Evolutionary conservation across 2,113 vertebrate genomes (phyloP).

Genomic region (Penelope pileata): DNA sequence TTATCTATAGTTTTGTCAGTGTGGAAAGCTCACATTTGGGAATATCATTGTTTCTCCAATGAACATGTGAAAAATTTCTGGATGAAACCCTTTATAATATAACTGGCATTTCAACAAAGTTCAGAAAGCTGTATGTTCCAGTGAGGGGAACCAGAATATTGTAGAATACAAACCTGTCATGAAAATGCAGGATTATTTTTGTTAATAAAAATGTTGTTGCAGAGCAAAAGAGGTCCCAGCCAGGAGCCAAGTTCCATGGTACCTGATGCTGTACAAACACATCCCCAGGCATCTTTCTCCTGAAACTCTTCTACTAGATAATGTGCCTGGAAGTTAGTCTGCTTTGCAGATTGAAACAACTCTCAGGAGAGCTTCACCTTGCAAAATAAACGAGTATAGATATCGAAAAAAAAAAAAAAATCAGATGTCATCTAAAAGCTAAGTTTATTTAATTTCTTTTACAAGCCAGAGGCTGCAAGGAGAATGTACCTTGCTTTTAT

Average conservation of each 20-base stretch:
- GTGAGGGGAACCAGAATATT: background rate
- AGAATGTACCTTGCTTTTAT: background rate
- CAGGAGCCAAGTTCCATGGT: background rate
- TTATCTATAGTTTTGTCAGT: background rate
- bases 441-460: background rate
- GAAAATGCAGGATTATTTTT: background rate
- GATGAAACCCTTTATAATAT: background rate
- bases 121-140: constrained; percentile 11
- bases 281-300: background rate
- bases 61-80: background rate
- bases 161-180: background rate
- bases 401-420: too few species aligned
- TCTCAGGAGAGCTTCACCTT: background rate
- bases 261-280: background rate
- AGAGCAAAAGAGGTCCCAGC: background rate
- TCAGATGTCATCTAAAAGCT: background rate
- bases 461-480: background rate
- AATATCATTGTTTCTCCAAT: background rate
- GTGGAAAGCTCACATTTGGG: background rate
- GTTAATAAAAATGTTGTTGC: background rate
- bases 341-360: background rate
- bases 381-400: background rate
- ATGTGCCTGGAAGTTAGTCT: background rate
- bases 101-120: background rate
- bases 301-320: background rate